Percentiles rank a stretch among this genome's conserved stretches.
Evolutionary conservation across 1,140 invertebrate species (phyloP).

Genomic region (Lasioglossum albipes): DNA sequence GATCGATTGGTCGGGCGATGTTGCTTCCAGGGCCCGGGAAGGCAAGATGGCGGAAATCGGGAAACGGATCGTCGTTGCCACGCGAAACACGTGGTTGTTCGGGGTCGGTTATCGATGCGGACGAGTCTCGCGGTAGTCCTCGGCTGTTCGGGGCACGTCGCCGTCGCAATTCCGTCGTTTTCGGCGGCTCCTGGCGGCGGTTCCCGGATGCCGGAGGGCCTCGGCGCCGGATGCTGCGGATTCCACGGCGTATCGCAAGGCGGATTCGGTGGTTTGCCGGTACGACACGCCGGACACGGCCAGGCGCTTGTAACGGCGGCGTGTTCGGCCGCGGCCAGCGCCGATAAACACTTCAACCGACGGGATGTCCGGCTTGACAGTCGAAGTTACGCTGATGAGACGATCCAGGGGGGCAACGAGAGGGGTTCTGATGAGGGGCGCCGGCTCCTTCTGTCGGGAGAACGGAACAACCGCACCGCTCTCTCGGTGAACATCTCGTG

Average conservation of each 20-base stretch:
- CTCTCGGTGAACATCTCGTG: background rate
- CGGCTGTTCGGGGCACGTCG: constrained; percentile 16
- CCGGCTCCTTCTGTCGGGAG: constrained; percentile 5
- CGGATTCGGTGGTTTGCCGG: constrained; percentile 64
- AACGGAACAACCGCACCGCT: constrained; percentile 15
- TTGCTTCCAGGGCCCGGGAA: too few species aligned
- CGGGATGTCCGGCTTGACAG: constrained; percentile 55
- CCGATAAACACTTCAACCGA: constrained; percentile 63
- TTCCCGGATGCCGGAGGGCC: constrained; percentile 53
- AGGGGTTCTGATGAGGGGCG: constrained; percentile 3
- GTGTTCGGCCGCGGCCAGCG: constrained; percentile 41
- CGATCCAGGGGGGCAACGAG: constrained; percentile 5
- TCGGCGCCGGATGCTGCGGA: constrained; percentile 52
- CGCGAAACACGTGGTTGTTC: constrained; percentile 6
- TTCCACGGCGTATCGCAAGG: constrained; percentile 52
- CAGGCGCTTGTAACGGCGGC: constrained; percentile 59
- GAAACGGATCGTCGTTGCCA: background rate
- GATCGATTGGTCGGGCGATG: too few species aligned
- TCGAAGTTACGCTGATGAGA: constrained; percentile 64
- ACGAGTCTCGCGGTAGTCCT: background rate
- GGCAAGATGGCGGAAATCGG: too few species aligned
- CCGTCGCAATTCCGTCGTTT: constrained; percentile 38
- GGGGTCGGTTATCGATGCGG: constrained; percentile 7
- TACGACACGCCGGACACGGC: constrained; percentile 60
- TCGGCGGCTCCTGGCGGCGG: constrained; percentile 38